Conservation (phyloP, 2,888 invertebrate genomes). For the Caenorhabditis imperialis region DNA sequence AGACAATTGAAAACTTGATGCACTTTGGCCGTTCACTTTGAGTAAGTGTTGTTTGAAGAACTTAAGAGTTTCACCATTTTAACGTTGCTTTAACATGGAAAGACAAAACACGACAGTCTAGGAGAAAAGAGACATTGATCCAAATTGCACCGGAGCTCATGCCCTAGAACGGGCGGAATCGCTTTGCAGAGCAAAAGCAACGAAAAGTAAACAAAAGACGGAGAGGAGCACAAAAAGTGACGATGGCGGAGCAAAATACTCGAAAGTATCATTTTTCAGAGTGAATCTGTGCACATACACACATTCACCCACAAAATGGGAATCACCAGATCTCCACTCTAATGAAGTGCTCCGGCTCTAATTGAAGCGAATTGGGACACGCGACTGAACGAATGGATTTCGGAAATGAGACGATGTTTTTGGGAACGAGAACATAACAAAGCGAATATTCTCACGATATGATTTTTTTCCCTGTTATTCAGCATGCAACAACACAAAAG, state of each 20-base stretch:
- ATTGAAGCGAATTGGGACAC: constrained; percentile 6
- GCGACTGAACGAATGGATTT: not conserved
- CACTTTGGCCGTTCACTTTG: constrained; percentile 30
- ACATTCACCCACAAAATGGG: constrained; percentile 25
- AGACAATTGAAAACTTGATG: constrained; percentile 37
- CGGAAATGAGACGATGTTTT: constrained; percentile 12
- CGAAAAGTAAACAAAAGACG: constrained; percentile 10
- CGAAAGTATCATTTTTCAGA: constrained; percentile 43
- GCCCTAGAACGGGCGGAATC: not conserved
- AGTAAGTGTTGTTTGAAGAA: constrained; percentile 3
- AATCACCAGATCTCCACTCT: constrained; percentile 14
- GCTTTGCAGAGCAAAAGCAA: constrained; percentile 14
- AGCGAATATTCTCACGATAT: too few relatives aligned
- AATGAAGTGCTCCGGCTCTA: constrained; percentile 16
- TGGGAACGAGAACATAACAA: too few relatives aligned
- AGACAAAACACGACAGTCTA: too few relatives aligned
- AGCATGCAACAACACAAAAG: constrained; percentile 6
- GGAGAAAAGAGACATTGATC: too few relatives aligned
- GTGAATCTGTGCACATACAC: constrained; percentile 31
- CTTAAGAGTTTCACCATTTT: not conserved
- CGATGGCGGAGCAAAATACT: constrained; percentile 34
- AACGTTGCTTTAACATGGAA: too few relatives aligned
- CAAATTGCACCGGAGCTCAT: too few relatives aligned
- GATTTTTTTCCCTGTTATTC: too few relatives aligned
- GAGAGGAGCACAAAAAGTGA: not conserved